phyloP scores from a whole-genome alignment of 2,797 vertebrate species.

The Babyrousa celebensis region DNA sequence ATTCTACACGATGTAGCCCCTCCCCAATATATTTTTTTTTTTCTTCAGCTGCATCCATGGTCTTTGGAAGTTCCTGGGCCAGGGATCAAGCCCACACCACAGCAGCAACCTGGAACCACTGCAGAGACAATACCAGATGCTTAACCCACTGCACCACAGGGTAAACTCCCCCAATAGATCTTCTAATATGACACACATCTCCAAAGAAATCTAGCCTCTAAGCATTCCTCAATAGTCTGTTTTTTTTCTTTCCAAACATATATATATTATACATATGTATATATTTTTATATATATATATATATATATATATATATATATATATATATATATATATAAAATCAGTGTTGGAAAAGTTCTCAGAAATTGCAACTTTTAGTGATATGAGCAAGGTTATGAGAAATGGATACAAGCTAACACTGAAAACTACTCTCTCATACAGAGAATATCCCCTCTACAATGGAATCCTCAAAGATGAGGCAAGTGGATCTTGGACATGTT shows the following conservation, averaged over 20 bases:
- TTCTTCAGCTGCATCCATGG: no score
- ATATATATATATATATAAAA: constrained; percentile 13
- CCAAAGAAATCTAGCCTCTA: constrained; percentile 81
- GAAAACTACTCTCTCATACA: not conserved
- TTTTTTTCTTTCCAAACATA: constrained; percentile 69
- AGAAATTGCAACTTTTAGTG: constrained; percentile 11
- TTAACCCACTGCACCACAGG: no score
- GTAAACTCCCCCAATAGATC: not conserved
- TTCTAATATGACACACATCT: constrained; percentile 76
- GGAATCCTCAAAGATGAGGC: not conserved
- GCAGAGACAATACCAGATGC: no score
- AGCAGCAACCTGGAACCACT: no score
- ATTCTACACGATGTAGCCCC: constrained; percentile 45
- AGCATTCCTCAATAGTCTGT: constrained; percentile 61
- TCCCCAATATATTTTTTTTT: not conserved
- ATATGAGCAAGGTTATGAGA: not conserved
- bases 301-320: not conserved
- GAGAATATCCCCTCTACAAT: not conserved
- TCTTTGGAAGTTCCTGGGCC: no score
- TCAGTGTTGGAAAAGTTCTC: not conserved
- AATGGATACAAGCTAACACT: not conserved
- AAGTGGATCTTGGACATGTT: not conserved
- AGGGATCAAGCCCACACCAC: no score
- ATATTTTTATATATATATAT: not conserved
- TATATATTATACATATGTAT: not conserved